Percentiles rank a stretch among this genome's conserved stretches.
phyloP scores from a whole-genome alignment of 2,888 invertebrate genomes.

The Hypsopygia costalis region DNA sequence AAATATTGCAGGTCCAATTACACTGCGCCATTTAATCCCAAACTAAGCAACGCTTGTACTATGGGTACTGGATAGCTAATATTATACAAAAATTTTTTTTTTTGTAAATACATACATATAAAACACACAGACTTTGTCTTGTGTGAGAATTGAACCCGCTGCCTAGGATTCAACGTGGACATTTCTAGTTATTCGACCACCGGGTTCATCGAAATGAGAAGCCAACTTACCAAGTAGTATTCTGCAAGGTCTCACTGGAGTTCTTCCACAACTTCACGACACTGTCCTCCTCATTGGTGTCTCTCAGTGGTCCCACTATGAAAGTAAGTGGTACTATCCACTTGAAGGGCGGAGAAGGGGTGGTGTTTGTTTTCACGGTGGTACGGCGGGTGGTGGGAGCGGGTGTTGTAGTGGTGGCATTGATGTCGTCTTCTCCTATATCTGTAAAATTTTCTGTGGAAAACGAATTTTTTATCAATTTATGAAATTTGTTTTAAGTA shows the following conservation, averaged over 20 bases:
- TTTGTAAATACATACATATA: too few relatives aligned
- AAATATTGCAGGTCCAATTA: too few relatives aligned
- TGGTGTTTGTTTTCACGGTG: slow-evolving; percentile 39
- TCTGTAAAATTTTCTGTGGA: slow-evolving; percentile 73
- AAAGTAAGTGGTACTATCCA: slow-evolving; percentile 92
- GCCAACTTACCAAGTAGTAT: slow-evolving; percentile 67
- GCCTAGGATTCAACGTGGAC: too few relatives aligned
- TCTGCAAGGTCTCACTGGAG: slow-evolving; percentile 45
- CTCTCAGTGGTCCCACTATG: slow-evolving; percentile 82
- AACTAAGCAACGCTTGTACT: too few relatives aligned
- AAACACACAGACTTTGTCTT: too few relatives aligned
- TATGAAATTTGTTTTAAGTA: too few relatives aligned
- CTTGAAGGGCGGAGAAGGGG: slow-evolving; percentile 59
- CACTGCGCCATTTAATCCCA: too few relatives aligned
- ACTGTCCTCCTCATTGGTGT: slow-evolving; percentile 62
- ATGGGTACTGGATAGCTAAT: too few relatives aligned
- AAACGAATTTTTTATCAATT: background rate
- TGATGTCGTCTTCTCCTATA: slow-evolving; percentile 52
- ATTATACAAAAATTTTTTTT: too few relatives aligned
- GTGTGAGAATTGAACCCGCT: too few relatives aligned
- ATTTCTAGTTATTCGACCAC: too few relatives aligned
- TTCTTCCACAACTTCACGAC: slow-evolving; percentile 48
- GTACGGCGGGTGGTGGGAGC: slow-evolving; percentile 38
- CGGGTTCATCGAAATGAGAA: too few relatives aligned
- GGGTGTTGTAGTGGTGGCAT: slow-evolving; percentile 50